Percentiles rank a stretch among this genome's conserved stretches.
phyloP scores from a whole-genome alignment of 2,888 invertebrate genomes.

The Rhogogaster chlorosoma region DNA sequence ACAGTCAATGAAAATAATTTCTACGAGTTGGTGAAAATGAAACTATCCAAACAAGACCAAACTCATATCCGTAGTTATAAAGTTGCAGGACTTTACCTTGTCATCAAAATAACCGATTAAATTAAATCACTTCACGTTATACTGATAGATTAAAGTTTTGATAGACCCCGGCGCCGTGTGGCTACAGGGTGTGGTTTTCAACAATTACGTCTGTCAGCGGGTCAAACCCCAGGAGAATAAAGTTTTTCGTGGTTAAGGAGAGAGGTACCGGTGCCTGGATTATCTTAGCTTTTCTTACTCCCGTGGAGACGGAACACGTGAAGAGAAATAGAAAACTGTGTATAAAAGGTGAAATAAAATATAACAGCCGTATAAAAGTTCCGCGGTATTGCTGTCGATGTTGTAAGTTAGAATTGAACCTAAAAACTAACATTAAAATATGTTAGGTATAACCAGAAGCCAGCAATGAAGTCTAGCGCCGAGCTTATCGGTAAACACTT shows the following conservation, averaged over 20 bases:
- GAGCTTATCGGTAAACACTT: constrained; percentile 62
- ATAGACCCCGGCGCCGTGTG: neutral
- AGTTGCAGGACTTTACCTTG: neutral
- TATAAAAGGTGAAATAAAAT: neutral
- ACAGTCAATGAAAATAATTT: neutral
- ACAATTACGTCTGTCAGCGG: constrained; percentile 18
- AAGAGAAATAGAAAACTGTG: neutral
- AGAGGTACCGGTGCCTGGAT: neutral
- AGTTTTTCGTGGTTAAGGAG: neutral
- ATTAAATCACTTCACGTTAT: constrained; percentile 12
- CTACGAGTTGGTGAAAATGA: neutral
- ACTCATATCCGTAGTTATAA: constrained; percentile 6
- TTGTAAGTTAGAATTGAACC: neutral
- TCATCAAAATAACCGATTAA: neutral
- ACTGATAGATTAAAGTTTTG: constrained; percentile 29
- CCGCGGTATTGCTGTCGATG: neutral
- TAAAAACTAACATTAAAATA: neutral
- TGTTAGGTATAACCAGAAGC: neutral
- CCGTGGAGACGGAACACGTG: neutral
- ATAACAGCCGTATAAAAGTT: neutral
- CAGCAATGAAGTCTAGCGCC: constrained; percentile 4
- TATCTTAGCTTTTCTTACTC: neutral
- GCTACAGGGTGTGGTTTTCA: constrained; percentile 13
- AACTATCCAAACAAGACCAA: neutral
- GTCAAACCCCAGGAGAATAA: neutral